phyloP scores from a whole-genome alignment of 2,888 invertebrate species.

The Tenthredo amoena region DNA sequence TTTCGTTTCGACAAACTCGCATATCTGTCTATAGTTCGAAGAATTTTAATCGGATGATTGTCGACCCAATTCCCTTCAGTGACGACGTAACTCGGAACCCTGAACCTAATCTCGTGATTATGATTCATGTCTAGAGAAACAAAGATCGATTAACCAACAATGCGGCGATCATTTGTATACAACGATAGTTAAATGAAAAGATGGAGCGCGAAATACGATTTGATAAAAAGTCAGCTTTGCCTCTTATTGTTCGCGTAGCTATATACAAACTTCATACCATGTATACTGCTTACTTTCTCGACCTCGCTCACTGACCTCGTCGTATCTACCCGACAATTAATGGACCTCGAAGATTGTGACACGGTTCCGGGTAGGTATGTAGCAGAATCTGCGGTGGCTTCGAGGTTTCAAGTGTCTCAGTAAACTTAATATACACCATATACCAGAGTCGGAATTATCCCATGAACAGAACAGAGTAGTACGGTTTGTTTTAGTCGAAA shows the following conservation, averaged over 20 bases:
- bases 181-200: background rate
- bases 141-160: background rate
- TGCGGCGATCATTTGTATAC: background rate
- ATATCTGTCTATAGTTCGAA: too few relatives aligned
- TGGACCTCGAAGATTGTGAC: slow-evolving; percentile 30
- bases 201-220: background rate
- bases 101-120: background rate
- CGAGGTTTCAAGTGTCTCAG: background rate
- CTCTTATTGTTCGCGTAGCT: background rate
- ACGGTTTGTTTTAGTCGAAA: background rate
- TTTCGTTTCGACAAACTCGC: too few relatives aligned
- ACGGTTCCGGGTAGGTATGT: slow-evolving; percentile 8
- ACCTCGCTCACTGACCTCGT: slow-evolving; percentile 31
- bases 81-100: background rate
- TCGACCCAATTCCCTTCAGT: too few relatives aligned
- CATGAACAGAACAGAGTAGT: background rate
- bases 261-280: background rate
- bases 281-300: slow-evolving; percentile 4
- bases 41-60: too few relatives aligned
- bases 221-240: background rate
- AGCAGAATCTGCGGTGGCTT: background rate
- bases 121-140: background rate
- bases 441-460: background rate
- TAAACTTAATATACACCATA: background rate
- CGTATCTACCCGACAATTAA: slow-evolving; percentile 30